Evolutionary conservation across 2,113 vertebrate genomes (phyloP), one percentile per base, ranked within the genome.

Genomic region (Nothobranchius kuhntae): DNA sequence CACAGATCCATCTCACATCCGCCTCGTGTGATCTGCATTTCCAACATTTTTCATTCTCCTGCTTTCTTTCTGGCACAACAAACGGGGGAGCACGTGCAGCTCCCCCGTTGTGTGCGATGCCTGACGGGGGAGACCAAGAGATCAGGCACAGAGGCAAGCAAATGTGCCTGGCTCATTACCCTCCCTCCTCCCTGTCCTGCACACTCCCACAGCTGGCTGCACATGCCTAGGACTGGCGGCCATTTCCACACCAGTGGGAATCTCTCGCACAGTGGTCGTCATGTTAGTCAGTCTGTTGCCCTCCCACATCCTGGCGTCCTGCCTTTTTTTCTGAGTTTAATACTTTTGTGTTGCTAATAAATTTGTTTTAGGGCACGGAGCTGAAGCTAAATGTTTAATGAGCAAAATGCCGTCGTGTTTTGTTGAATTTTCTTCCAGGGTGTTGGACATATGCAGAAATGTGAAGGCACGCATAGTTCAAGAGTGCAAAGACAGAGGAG

Each of bases 401-500:
- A 35, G 30, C n/a, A 40, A 26, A 14, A 8, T 51, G 13, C 4
- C 21, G 21, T 21, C 21, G 0, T n/a, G 9, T 46, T 61, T 9
- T 12, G 30, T 6, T 63, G 13, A 14, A 36, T 68, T 72, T 74
- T 60, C 74, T 87, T 59, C 13, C 82, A 99, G 98, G 84, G 95
- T 99, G 87, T 85, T 99, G 87, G 96, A 99, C 90, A 94, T 98
- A 69, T 99, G 98, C 88, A 94, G 95, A 81, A 99, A 99, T 65
- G 96, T 99, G 13, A 99, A 99, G 79, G 96, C 96, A 70, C 93
- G 97, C 83, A 96, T 99, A 83, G 78, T 90, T 80, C 91, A 87
- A 80, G 98, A 99, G 86, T 98, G 98, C 89, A 99, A 98, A 93
- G 96, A 98, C 66, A 97, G 77, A 69, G 98, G 96, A 77, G 98